These are phyloP conservation scores for Marronus borbonicus DNA, from an alignment of 2,888 invertebrate species.

Conservation along the genomic window DNA sequence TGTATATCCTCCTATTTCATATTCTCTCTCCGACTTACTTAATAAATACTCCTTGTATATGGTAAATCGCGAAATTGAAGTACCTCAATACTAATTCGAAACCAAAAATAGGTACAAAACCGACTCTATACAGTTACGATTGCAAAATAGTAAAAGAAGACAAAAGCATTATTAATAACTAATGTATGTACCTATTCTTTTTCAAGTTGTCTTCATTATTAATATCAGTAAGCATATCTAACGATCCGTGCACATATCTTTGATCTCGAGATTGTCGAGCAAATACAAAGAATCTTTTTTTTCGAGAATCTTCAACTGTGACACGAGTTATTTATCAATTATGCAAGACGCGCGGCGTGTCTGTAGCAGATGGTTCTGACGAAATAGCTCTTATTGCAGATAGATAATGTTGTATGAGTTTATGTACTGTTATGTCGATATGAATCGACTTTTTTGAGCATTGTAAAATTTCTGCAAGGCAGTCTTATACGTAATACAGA, in stretches of 20 bases:
- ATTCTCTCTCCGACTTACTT: too few relatives aligned
- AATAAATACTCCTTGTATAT: too few relatives aligned
- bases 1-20: too few relatives aligned
- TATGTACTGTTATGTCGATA: background rate
- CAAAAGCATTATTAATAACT: too few relatives aligned
- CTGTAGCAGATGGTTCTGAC: slow-evolving; percentile 13
- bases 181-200: too few relatives aligned
- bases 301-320: slow-evolving; percentile 10
- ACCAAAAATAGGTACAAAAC: too few relatives aligned
- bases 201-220: background rate
- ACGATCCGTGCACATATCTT: background rate
- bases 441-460: background rate
- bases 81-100: too few relatives aligned
- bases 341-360: background rate
- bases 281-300: slow-evolving; percentile 2
- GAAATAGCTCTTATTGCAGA: slow-evolving; percentile 11
- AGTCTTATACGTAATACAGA: too few relatives aligned
- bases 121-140: too few relatives aligned
- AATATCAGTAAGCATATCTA: background rate
- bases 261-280: background rate
- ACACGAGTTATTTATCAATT: slow-evolving; percentile 30
- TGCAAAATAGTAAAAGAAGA: too few relatives aligned
- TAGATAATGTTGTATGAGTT: background rate
- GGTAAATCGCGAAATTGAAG: too few relatives aligned
- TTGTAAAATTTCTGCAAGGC: background rate